Evolutionary conservation across 2,888 invertebrate genomes (phyloP), one percentile per base, ranked within the genome.

Genomic region (Acrobasis consociella): DNA sequence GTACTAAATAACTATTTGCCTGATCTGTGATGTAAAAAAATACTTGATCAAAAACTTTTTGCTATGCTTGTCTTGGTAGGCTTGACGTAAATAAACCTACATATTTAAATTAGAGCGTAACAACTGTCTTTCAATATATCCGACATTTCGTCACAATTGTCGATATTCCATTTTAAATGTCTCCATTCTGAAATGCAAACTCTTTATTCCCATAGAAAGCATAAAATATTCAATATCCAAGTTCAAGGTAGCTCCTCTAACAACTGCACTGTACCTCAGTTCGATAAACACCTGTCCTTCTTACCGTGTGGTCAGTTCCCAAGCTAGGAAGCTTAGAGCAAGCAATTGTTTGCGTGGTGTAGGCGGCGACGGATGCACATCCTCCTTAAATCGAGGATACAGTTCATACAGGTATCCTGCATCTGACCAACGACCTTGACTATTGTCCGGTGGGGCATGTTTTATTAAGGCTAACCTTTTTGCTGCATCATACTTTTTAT

Each of bases 281-380:
- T 31, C 31, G 31, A 31, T 31, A 56, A 56, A 13, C 11, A 56
- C 42, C 39, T 42, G 56, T 39, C 56, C 55, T 55, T 56, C 17
- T 50, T 15, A 15, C 9, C 16, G 7, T 37, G 15, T 8, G 65
- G 50, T 42, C 50, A 62, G 62, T 64, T 68, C 65, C 42, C 64
- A 67, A 63, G 67, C 64, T 64, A 69, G 66, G 64, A 66, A 72
- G 65, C 65, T 59, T 59, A 63, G 46, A 46, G 13, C 10, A 46
- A 46, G 68, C 68, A 71, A 71, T 69, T 71, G 70, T 61, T 66
- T 65, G 73, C 67, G 70, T 71, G 60, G 74, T 72, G 75, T 69
- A 77, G 74, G 81, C 71, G 74, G 72, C 74, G 83, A 73, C 88
- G 89, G 90, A 90, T 80, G 89, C 82, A 79, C 89, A 85, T 91